Evolutionary conservation across 2,797 vertebrate genomes (phyloP), one percentile per base, ranked within the genome.

Genomic region (Sitta carolinensis): DNA sequence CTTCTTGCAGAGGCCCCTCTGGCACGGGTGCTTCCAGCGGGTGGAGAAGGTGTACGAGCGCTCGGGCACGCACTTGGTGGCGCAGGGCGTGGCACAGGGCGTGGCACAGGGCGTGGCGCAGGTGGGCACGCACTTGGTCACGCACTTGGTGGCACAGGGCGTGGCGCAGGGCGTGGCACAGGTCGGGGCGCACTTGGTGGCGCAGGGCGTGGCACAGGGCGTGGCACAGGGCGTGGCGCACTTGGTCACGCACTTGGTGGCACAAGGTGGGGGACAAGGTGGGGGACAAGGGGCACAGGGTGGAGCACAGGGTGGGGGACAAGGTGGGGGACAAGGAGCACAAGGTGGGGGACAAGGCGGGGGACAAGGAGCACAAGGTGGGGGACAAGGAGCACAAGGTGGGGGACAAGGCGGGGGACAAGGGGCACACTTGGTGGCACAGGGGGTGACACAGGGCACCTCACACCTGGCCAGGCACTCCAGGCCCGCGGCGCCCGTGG

Each of bases 11-110:
- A 80, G 54, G 21, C 59, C n/a, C 22, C 96, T 91, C 93, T 85
- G 93, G 87, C 95, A 94, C 18, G 96, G 96, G 61, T 96, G 94
- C 64, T 94, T 96, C 96, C 96, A 96, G 45, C 68, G 94, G 82
- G 87, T 94, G 78, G 93, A 96, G 69, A 94, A 96, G 84, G 93
- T 95, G 79, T 96, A 96, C 54, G 93, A 96, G 50, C 91, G 9
- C 89, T 96, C 92, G 0, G 95, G 87, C 6, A 47, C 57, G 1
- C 95, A 94, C 38, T 55, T 75, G 29, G 84, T 78, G 73, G 43
- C 43, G 0, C 70, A 74, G 70, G 70, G 73, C 30, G 59, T n/a
- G 82, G 70, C 38, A 0, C 79, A 82, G 67, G 79, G 66, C 21
- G 66, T 40, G 40, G 40, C 40, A 15, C 40, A 40, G 43, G 43